Evolutionary conservation across 2,888 invertebrate genomes (phyloP).

Genomic region (Melolontha melolontha): DNA sequence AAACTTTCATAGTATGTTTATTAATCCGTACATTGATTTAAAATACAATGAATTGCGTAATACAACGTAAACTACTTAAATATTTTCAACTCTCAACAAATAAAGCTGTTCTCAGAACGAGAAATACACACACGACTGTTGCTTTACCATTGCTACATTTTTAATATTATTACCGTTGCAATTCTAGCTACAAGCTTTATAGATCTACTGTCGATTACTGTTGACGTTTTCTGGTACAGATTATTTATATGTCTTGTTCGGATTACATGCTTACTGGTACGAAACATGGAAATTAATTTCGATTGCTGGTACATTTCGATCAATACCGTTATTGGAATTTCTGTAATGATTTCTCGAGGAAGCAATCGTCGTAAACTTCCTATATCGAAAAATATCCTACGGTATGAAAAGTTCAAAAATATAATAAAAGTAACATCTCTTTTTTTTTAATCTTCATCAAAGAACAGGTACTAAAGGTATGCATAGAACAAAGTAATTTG

Average conservation of each 20-base stretch:
- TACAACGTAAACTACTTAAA: constrained; percentile 15
- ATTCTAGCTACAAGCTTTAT: constrained; percentile 28
- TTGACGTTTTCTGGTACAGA: constrained; percentile 14
- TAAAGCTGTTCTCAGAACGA: constrained; percentile 31
- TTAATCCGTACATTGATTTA: constrained; percentile 4
- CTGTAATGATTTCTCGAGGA: no score
- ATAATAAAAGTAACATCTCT: no score
- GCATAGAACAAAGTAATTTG: no score
- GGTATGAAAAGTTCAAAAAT: no score
- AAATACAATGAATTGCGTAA: constrained; percentile 29
- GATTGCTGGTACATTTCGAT: constrained; percentile 4
- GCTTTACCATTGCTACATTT: constrained; percentile 16
- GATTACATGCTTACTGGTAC: constrained; percentile 27
- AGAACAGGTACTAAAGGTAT: no score
- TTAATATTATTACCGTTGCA: constrained; percentile 26
- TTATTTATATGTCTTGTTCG: constrained; percentile 22
- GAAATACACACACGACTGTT: constrained; percentile 20
- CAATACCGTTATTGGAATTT: neutral
- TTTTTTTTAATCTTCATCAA: no score
- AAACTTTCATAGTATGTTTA: constrained; percentile 8
- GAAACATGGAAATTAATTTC: constrained; percentile 20
- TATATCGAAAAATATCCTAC: no score
- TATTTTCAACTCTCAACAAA: constrained; percentile 27
- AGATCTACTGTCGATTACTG: constrained; percentile 32
- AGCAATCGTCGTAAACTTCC: no score